These are phyloP conservation scores for Dysmachus trigonus DNA, from an alignment of 2,888 invertebrate genomes.

Conservation along the genomic window DNA sequence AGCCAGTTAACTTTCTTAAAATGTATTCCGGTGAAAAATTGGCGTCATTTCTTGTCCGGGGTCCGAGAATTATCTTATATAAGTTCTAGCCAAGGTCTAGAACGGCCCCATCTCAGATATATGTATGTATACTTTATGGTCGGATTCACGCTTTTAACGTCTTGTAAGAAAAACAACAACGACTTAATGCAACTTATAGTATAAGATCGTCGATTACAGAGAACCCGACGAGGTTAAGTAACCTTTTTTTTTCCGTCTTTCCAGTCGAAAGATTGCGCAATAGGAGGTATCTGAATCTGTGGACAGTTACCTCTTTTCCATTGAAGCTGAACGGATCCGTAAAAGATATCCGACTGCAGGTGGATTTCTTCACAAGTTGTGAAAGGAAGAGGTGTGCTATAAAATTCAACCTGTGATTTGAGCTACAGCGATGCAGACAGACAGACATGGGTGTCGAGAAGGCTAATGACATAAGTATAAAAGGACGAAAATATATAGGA, in stretches of 20 bases:
- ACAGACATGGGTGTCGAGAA: too few species aligned
- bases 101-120: background rate
- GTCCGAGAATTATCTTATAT: background rate
- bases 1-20: background rate
- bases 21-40: background rate
- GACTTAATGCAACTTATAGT: background rate
- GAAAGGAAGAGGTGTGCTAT: background rate
- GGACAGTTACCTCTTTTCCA: slow-evolving; percentile 20
- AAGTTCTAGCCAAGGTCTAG: background rate
- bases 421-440: background rate
- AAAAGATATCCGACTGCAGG: background rate
- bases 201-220: background rate
- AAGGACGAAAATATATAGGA: too few species aligned
- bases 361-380: background rate
- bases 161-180: background rate
- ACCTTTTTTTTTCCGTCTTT: background rate
- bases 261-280: background rate
- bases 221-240: background rate
- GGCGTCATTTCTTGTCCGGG: background rate
- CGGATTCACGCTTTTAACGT: background rate
- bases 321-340: slow-evolving; percentile 29
- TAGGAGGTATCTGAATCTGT: background rate
- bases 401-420: background rate
- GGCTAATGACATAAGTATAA: too few species aligned
- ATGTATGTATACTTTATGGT: too few species aligned